Evolutionary conservation across 2,797 vertebrate species (phyloP).

Genomic region (Dendrocincla tyrannina): DNA sequence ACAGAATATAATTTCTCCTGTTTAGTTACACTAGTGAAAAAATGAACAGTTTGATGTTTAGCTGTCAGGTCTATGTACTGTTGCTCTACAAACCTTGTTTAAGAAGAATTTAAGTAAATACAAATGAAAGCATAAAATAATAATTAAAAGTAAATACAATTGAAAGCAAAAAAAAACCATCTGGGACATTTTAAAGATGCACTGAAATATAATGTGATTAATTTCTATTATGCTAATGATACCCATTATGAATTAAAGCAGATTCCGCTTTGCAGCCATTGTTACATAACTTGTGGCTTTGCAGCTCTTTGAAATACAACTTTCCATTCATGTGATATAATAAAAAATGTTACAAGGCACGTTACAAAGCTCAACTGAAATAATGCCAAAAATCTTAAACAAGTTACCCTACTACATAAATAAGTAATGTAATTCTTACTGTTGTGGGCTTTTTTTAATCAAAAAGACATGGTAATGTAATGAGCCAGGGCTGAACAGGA

Average conservation of each 20-base stretch:
- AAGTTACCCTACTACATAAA: background rate
- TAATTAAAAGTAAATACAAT: background rate
- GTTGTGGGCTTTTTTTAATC: accelerated
- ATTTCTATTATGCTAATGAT: constrained; percentile 13
- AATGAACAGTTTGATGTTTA: background rate
- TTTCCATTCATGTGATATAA: constrained; percentile 18
- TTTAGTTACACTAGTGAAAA: background rate
- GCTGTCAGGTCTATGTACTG: background rate
- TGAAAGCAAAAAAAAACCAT: constrained; percentile 18
- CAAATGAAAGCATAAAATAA: background rate
- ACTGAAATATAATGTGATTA: background rate
- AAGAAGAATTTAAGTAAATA: constrained; percentile 1
- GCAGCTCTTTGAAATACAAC: constrained; percentile 26
- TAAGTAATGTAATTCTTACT: background rate
- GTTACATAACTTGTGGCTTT: constrained; percentile 42
- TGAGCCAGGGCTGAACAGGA: background rate
- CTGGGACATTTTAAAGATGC: constrained; percentile 30
- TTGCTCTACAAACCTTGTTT: background rate
- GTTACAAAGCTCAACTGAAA: constrained; percentile 28
- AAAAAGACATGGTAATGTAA: background rate
- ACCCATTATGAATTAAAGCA: background rate
- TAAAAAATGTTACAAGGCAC: constrained; percentile 17
- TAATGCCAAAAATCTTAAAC: background rate
- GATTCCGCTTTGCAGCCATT: background rate
- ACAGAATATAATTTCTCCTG: background rate